A percentile compares a stretch with the other conserved stretches of the same genome.
These are phyloP conservation scores for Diglossa cyanea DNA, from an alignment of 2,797 vertebrate genomes.

Conservation along the genomic window DNA sequence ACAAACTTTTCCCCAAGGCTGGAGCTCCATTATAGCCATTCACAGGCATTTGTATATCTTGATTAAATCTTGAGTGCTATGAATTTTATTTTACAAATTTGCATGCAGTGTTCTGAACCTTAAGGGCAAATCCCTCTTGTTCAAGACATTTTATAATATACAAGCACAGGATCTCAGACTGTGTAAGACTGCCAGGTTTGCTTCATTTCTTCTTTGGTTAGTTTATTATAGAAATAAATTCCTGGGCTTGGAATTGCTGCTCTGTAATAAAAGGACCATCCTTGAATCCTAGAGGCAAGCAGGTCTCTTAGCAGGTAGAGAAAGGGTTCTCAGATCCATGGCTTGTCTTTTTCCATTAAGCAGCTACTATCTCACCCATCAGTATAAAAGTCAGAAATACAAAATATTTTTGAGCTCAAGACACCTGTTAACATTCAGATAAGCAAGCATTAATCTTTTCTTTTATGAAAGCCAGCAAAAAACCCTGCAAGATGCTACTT, in stretches of 20 bases:
- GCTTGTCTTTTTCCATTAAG: not conserved
- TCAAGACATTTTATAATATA: not conserved
- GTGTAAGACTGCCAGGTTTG: not conserved
- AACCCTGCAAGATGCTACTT: not conserved
- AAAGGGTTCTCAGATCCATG: not conserved
- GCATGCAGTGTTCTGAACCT: not conserved
- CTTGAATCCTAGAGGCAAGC: not conserved
- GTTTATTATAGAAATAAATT: not conserved
- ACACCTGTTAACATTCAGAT: not conserved
- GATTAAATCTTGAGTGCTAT: not conserved
- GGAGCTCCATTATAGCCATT: not conserved
- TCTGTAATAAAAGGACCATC: not conserved
- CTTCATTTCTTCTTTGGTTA: not conserved
- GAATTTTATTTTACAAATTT: not conserved
- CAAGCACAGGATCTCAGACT: not conserved
- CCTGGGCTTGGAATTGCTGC: not conserved
- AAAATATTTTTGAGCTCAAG: not conserved
- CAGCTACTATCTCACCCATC: not conserved
- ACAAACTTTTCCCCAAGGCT: not conserved
- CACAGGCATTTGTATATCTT: not conserved
- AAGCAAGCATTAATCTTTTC: not conserved
- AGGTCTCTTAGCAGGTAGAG: not conserved
- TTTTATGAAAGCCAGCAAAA: not conserved
- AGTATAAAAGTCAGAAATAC: not conserved
- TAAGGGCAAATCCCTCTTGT: not conserved